Base-by-base conservation (phyloP, 2,797 vertebrate species). In the Heteromormyrus szaboi region DNA sequence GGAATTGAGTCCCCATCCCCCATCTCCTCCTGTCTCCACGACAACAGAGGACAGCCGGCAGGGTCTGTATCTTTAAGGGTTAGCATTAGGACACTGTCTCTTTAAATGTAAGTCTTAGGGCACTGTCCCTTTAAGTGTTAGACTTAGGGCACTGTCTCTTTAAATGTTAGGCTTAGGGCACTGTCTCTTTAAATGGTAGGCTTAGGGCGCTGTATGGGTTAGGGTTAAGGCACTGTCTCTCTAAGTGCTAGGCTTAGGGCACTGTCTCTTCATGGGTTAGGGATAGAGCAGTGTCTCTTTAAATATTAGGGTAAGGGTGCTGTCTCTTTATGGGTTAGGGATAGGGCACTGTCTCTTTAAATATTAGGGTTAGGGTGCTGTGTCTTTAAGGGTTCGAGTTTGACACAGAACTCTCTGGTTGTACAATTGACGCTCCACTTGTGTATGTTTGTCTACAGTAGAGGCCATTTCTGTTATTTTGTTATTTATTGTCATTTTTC, bases 21-120 rank as follows among this genome's bases (percentile, higher is more conserved):
- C 92, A 93, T 87, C 91, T 91, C 92, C 92, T 91, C 92, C 33
- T 79, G 29, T 93, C 93, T 92, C 93, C 92, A 95, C 95, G n/a
- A 65, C 54, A 56, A 94, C 79, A 50, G 87, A 4, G 22, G 14
- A 25, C 85, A 94, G 93, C 90, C 89, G 89, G 59, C 90, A 90
- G n/a, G 17, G 17, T 44, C 56, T 92, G 93, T 92, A 93, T 95
- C 95, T 95, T 92, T 95, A 95, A 96, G 95, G 65, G 65, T 72
- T 72, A 72, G 29, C 12, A 37, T 72, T 37, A 44, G 5, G 44
- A 1, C 5, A 44, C 44, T 44, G 44, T 44, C 44, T 44, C 44
- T 44, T 44, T 6, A 41, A 41, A 41, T 41, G 37, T 41, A 41
- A 41, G 41, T 5, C 4, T 44, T 44, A 44, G 41, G 5, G 41